Base-by-base conservation (phyloP, 2,797 vertebrate genomes). In the Dromococcyx pavoninus region DNA sequence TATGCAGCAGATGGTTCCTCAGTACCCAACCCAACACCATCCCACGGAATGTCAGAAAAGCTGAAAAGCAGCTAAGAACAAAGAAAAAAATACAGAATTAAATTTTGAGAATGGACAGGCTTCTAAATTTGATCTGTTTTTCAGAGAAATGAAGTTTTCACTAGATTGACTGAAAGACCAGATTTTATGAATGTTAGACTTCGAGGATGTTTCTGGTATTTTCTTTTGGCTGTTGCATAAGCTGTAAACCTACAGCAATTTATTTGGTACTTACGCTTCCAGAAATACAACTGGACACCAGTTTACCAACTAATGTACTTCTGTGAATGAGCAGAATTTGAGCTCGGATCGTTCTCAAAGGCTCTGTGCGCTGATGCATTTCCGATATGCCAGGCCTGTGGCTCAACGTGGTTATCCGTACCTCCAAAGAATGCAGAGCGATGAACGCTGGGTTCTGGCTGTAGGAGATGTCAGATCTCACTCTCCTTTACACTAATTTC, bases 31-130 rank as follows among this genome's bases (percentile, higher is more conserved):
- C 41, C 73, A 86, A 41, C 70, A 57, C 43, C 54, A 75, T 33
- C 77, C 87, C 81, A 87, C 77, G 39, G 51, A 85, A 54, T 79
- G 56, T 35, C 91, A 66, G 30, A 48, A 70, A 10, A 69, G 32
- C 62, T 83, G 62, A 80, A 88, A 89, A 71, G 80, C 54, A 88
- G 15, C n/a, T 35, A 51, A 86, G 33, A 86, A 58, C 13, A 86
- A 66, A 84, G 23, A 2, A 54, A 65, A 85, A 70, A 33, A 32
- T 44, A 30, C 5, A 56, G 28, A 75, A 23, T 3, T 75, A 57
- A 58, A 72, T 53, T n/a, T 7, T 65, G 73, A 88, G 28, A 67
- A 84, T 3, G 7, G 35, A 76, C 11, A 48, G 54, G 21, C 58
- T 85, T 88, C 69, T 86, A 74, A 57, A 67, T 46, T 56, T 18